phyloP scores from a whole-genome alignment of 1,140 invertebrate species.

The Macrosteles quadrilineatus region DNA sequence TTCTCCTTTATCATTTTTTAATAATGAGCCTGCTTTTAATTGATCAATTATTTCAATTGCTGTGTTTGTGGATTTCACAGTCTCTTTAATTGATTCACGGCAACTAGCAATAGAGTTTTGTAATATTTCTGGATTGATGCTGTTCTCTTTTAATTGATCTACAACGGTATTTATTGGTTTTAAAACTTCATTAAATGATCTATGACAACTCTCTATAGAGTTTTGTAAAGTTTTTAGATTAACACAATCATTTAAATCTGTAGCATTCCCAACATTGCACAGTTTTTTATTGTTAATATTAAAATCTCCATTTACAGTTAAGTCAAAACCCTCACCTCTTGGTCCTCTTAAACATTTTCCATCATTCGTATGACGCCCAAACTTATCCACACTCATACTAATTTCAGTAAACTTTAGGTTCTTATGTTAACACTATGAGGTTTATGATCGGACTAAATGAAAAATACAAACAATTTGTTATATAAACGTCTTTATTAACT shows the following conservation, averaged over 20 bases:
- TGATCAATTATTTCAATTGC: no score
- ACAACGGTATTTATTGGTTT: neutral
- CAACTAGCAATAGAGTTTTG: no score
- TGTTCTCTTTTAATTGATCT: no score
- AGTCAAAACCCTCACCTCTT: neutral
- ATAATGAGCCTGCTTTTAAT: neutral
- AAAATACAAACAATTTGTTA: neutral
- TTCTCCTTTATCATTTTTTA: neutral
- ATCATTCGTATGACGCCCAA: neutral
- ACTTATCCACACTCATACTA: conserved; percentile 7
- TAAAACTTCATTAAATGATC: neutral
- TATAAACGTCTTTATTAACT: neutral
- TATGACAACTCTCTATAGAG: neutral
- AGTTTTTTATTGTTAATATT: neutral
- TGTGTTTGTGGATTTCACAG: neutral
- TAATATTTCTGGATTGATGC: no score
- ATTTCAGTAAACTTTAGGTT: no score
- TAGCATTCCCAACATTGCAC: neutral
- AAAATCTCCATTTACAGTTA: neutral
- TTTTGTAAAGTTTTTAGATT: neutral
- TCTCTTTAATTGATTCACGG: no score
- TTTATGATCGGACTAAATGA: neutral
- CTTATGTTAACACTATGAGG: no score
- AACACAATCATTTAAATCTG: neutral
- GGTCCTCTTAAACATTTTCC: neutral